phyloP scores from a whole-genome alignment of 2,113 vertebrate species.

The Cephalopholis sonnerati region DNA sequence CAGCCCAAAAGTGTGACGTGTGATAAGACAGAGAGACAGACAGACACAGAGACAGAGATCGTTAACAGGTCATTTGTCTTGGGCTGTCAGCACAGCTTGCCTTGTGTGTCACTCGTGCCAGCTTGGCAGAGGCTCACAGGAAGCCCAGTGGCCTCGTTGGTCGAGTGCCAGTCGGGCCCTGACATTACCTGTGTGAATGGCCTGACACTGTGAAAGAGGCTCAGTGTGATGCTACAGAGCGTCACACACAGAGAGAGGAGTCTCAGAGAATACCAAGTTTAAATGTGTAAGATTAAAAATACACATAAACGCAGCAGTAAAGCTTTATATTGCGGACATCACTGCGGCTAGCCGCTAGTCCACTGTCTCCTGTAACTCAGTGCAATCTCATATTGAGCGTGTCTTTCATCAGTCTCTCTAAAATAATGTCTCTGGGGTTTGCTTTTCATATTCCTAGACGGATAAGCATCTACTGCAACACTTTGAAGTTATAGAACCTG shows the following conservation, averaged over 20 bases:
- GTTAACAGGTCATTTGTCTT: slow-evolving; percentile 64
- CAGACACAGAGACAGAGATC: slow-evolving; percentile 4
- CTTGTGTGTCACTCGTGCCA: slow-evolving; percentile 49
- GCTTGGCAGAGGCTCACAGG: slow-evolving; percentile 19
- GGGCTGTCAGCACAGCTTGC: slow-evolving; percentile 49
- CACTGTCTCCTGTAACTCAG: background rate
- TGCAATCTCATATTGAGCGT: background rate
- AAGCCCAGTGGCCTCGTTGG: slow-evolving; percentile 46
- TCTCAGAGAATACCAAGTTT: background rate
- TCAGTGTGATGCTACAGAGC: background rate
- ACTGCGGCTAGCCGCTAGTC: background rate
- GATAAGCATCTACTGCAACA: background rate
- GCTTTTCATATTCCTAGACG: background rate
- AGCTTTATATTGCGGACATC: background rate
- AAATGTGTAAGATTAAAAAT: background rate
- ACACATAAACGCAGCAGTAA: background rate
- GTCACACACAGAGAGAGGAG: background rate
- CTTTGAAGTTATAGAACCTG: no score
- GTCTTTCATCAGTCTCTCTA: background rate
- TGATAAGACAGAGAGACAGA: slow-evolving; percentile 6
- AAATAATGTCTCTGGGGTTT: background rate
- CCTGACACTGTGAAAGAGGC: background rate
- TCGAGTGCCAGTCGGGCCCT: slow-evolving; percentile 7
- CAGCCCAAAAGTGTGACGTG: slow-evolving; percentile 15
- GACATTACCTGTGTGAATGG: slow-evolving; percentile 17